A percentile compares a stretch with the other conserved stretches of the same genome.
Evolutionary conservation across 2,113 vertebrate species (phyloP).

Genomic region (Seriola quinqueradiata): DNA sequence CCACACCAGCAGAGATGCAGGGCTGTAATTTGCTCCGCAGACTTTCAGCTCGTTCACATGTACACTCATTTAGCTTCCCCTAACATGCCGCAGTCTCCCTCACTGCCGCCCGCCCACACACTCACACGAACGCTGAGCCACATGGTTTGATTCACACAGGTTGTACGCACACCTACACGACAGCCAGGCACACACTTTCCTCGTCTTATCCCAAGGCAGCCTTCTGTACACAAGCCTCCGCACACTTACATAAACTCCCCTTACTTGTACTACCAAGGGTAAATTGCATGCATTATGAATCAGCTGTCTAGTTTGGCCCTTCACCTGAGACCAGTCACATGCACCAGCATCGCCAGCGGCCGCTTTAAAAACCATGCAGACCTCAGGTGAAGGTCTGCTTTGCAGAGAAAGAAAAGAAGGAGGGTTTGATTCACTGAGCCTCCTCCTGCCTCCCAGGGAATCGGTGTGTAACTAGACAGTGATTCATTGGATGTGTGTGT

Average conservation of each 20-base stretch:
- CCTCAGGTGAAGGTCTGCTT: conserved; percentile 28
- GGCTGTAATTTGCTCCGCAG: conserved; percentile 68
- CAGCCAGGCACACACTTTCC: conserved; percentile 30
- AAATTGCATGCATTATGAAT: conserved; percentile 26
- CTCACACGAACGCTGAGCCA: conserved; percentile 32
- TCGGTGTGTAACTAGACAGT: conserved; percentile 72
- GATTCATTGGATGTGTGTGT: conserved; percentile 66
- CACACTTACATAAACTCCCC: conserved; percentile 40
- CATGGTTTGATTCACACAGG: conserved; percentile 61
- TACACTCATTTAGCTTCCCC: conserved; percentile 45
- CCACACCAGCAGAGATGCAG: conserved; percentile 47
- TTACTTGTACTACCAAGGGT: not conserved
- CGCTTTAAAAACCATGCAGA: not conserved
- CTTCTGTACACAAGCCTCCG: conserved; percentile 24
- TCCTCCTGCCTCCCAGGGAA: conserved; percentile 56
- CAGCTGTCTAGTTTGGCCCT: conserved; percentile 32
- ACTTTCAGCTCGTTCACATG: conserved; percentile 54
- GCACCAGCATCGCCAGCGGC: conserved; percentile 27
- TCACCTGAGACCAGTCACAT: conserved; percentile 16
- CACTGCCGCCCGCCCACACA: conserved; percentile 23
- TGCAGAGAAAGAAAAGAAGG: conserved; percentile 32
- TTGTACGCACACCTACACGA: conserved; percentile 52
- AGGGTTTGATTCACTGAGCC: conserved; percentile 64
- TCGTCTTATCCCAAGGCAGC: conserved; percentile 30
- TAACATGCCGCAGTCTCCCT: conserved; percentile 38